These are phyloP conservation scores for Abramis brama DNA, from an alignment of 2,113 vertebrate species.

Conservation along the genomic window DNA sequence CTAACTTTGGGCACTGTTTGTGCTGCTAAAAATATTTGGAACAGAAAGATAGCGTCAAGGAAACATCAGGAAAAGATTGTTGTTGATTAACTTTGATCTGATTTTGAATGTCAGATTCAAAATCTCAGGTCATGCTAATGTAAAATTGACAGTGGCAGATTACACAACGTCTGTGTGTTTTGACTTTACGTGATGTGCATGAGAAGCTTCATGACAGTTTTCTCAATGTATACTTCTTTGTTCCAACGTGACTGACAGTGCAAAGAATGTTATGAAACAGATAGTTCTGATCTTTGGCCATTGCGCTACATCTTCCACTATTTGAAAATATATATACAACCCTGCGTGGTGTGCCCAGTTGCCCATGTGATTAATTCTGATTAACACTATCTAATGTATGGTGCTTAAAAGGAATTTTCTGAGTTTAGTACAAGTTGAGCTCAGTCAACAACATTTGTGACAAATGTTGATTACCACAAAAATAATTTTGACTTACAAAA, in stretches of 20 bases:
- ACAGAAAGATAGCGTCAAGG: not conserved
- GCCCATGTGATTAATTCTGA: not conserved
- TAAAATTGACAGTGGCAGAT: not conserved
- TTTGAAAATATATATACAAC: not conserved
- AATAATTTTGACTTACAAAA: not conserved
- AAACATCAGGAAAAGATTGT: not conserved
- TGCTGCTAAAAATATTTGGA: not conserved
- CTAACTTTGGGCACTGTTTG: not conserved
- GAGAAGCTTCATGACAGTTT: too few species aligned
- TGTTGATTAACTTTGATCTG: not conserved
- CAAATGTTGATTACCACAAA: not conserved
- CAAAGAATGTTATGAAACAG: not conserved
- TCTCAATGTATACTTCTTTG: not conserved
- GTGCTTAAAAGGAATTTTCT: not conserved
- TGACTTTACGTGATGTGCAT: not conserved
- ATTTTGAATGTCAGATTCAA: not conserved
- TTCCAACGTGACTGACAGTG: not conserved
- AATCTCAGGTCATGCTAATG: not conserved
- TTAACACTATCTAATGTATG: not conserved
- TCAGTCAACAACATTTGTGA: not conserved
- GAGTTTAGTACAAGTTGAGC: not conserved
- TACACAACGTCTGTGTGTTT: not conserved
- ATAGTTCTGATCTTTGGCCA: not conserved
- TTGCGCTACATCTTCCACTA: not conserved
- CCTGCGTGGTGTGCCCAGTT: not conserved